These are phyloP conservation scores for Tupiocoris notatus DNA, from an alignment of 2,888 invertebrate species.

Conservation along the genomic window DNA sequence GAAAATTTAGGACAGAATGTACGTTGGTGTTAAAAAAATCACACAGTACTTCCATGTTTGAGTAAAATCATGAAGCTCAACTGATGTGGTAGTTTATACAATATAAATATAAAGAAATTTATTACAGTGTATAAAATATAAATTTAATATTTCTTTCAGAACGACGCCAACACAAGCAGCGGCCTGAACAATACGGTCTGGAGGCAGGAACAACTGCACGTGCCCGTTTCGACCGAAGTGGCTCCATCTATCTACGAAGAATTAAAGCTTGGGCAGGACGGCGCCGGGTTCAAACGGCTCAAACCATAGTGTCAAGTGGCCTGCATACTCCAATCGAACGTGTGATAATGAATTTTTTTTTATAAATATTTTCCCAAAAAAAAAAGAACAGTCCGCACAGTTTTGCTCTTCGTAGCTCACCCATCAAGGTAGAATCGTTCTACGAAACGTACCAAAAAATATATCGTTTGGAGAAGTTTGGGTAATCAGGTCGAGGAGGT, in stretches of 20 bases:
- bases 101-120: neutral
- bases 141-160: no score
- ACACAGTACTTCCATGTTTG: no score
- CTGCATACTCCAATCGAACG: conserved; percentile 43
- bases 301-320: conserved; percentile 60
- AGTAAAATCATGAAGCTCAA: no score
- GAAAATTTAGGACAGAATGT: no score
- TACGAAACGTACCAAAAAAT: no score
- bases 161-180: conserved; percentile 39
- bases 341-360: no score
- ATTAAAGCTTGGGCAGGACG: conserved; percentile 75
- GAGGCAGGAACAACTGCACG: conserved; percentile 68
- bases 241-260: conserved; percentile 79
- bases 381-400: conserved; percentile 1
- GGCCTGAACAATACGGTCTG: conserved; percentile 56
- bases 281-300: conserved; percentile 77
- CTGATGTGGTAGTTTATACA: no score
- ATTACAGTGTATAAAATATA: neutral
- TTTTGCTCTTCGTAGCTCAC: neutral
- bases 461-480: no score
- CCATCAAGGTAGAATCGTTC: no score
- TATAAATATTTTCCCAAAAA: no score
- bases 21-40: no score
- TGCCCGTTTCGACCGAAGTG: conserved; percentile 62
- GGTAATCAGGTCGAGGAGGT: no score